Base-by-base conservation (phyloP, 2,113 vertebrate genomes). In the Lethenteron camtschaticum region DNA sequence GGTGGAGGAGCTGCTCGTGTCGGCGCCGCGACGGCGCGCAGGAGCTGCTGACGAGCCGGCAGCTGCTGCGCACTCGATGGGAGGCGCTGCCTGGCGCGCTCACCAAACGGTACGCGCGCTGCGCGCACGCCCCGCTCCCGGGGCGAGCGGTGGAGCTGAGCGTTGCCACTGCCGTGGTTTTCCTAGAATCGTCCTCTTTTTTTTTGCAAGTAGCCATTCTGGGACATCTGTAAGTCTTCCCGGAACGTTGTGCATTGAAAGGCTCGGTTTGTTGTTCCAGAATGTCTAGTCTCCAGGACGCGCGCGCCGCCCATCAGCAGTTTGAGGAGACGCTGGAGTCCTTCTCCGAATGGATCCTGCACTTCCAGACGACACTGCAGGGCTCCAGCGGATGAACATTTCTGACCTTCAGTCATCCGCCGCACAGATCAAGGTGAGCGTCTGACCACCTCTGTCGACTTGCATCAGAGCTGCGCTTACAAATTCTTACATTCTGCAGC, bases 261-360 rank as follows among this genome's bases (percentile, higher is more conserved):
- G 56, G 3, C 14, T 41, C 41, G 41, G 41, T 76, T 55, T 71
- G 71, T 72, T 73, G 58, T n/a, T 73, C 0, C 68, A 97, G 94
- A 76, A 80, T 82, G 68, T 72, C 69, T 72, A 80, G 82, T 60
- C 81, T 99, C 70, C 79, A 86, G 12, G 77, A 80, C 3, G 82
- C 86, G 57, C 75, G 87, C 70, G 72, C 77, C 10, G 79, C 84
- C 69, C 79, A 95, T 55, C 80, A 81, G 72, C 78, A 82, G 69
- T 89, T 90, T 77, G 86, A 91, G 76, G 81, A 87, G 71, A 73
- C 81, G 16, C 78, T 89, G 16, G 79, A 86, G 68, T 76, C 78
- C 56, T 80, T 92, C 75, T 89, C 85, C 41, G 80, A 85, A 58
- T 92, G 84, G 82, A 87, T 86, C 75, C 88, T 90, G 75, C 78